These are phyloP conservation scores for Osedax fenrisi DNA, from an alignment of 2,888 invertebrate genomes.

Conservation along the genomic window DNA sequence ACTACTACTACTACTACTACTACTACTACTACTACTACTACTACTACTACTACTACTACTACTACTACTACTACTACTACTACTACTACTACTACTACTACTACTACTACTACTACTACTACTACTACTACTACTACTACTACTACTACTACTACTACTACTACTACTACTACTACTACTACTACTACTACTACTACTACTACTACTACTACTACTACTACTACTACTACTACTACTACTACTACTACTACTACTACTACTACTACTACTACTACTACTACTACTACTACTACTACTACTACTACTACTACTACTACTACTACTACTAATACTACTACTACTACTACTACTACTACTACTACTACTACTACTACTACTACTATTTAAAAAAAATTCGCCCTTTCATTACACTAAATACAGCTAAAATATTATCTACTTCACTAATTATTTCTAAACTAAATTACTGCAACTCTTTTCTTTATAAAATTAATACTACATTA, in stretches of 20 bases:
- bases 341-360: background rate
- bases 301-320: background rate
- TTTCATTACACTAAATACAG: no score
- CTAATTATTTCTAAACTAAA: no score
- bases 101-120: slow-evolving; percentile 16
- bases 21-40: slow-evolving; percentile 17
- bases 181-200: no score
- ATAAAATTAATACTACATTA: no score
- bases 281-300: background rate
- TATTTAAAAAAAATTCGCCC: no score
- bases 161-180: slow-evolving; percentile 26
- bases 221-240: slow-evolving; percentile 18
- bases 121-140: slow-evolving; percentile 9
- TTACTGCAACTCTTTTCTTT: no score
- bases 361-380: no score
- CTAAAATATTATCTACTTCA: no score
- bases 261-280: slow-evolving; percentile 6
- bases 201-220: no score
- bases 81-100: slow-evolving; percentile 15
- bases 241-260: slow-evolving; percentile 7
- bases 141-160: slow-evolving; percentile 18
- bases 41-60: slow-evolving; percentile 3
- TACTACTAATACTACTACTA: no score
- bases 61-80: slow-evolving; percentile 11
- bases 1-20: slow-evolving; percentile 16